These are phyloP conservation scores for Struthidea cinerea DNA, from an alignment of 2,113 vertebrate genomes.

Conservation along the genomic window DNA sequence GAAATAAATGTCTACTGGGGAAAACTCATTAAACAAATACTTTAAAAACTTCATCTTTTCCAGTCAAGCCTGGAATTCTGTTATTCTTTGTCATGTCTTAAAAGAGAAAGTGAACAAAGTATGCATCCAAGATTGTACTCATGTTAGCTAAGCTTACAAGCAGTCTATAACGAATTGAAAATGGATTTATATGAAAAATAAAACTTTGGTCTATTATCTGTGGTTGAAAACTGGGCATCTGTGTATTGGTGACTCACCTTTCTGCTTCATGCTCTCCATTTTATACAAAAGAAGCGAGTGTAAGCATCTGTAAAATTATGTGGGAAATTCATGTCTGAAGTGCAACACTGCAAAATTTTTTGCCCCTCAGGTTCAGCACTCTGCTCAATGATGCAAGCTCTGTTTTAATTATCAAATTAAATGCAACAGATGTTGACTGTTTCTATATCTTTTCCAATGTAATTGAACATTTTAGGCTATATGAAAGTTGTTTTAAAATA, in stretches of 20 bases:
- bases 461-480: neutral
- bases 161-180: neutral
- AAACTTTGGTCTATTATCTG: neutral
- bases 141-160: neutral
- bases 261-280: neutral
- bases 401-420: neutral
- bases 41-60: neutral
- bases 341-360: neutral
- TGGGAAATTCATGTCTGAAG: neutral
- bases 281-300: neutral
- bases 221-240: neutral
- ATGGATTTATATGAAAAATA: neutral
- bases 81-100: neutral
- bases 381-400: neutral
- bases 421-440: neutral
- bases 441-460: neutral
- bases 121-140: neutral
- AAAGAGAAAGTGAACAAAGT: neutral
- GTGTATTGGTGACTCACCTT: neutral
- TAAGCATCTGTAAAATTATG: neutral
- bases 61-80: neutral
- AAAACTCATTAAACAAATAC: neutral
- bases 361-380: neutral
- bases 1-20: neutral
- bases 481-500: neutral